Percentiles rank a stretch among this genome's conserved stretches.
phyloP scores from a whole-genome alignment of 2,888 invertebrate genomes.

The Lacanobia oleracea region DNA sequence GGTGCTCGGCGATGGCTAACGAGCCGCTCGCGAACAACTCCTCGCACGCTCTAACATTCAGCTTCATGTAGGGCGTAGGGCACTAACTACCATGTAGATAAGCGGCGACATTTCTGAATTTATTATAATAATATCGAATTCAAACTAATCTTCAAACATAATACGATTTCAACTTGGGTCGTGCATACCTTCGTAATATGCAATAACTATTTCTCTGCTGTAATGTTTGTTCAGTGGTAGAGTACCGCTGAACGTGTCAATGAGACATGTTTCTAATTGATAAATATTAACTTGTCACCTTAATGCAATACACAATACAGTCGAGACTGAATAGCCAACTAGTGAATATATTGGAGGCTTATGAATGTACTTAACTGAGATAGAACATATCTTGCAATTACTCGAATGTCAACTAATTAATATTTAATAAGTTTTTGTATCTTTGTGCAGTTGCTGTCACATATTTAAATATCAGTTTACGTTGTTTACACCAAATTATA shows the following conservation, averaged over 20 bases:
- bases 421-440: slow-evolving; percentile 59
- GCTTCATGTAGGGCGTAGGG: slow-evolving; percentile 47
- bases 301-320: slow-evolving; percentile 1
- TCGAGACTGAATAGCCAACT: neutral
- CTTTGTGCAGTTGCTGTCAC: slow-evolving; percentile 65
- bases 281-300: slow-evolving; percentile 23
- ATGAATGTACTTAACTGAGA: slow-evolving; percentile 14
- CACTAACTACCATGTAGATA: slow-evolving; percentile 16
- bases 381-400: slow-evolving; percentile 13
- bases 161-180: neutral
- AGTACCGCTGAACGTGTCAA: neutral
- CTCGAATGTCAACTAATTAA: slow-evolving; percentile 32
- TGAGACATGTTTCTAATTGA: slow-evolving; percentile 15
- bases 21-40: slow-evolving; percentile 71
- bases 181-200: neutral
- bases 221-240: neutral
- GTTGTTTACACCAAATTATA: slow-evolving; percentile 87
- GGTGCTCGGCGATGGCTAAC: slow-evolving; percentile 74
- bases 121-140: slow-evolving; percentile 2
- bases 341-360: neutral
- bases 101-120: slow-evolving; percentile 17
- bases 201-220: slow-evolving; percentile 12
- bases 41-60: slow-evolving; percentile 68
- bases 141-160: slow-evolving; percentile 11
- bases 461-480: slow-evolving; percentile 84